Evolutionary conservation across 1,140 invertebrate species (phyloP).

Genomic region (Anagrus nilaparvatae): DNA sequence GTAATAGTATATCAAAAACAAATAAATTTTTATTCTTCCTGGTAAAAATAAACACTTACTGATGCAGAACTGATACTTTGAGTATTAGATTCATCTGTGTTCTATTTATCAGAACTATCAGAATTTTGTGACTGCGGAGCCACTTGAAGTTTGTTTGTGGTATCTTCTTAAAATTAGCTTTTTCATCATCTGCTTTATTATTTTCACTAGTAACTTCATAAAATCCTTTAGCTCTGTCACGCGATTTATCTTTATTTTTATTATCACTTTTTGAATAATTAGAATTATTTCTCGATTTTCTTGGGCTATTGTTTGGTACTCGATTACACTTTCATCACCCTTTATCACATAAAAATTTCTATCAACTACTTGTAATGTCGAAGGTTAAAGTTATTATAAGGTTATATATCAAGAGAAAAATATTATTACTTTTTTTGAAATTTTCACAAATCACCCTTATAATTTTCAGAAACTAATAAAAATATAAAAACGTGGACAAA

Average conservation of each 20-base stretch:
- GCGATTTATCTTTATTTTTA: constrained; percentile 15
- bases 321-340: constrained; percentile 44
- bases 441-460: no score
- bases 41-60: constrained; percentile 15
- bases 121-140: constrained; percentile 24
- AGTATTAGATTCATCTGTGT: constrained; percentile 37
- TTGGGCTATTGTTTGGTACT: constrained; percentile 35
- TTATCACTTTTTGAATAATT: constrained; percentile 20
- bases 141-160: constrained; percentile 21
- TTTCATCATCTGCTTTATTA: constrained; percentile 18
- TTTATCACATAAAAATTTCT: constrained; percentile 57
- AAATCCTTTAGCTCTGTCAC: constrained; percentile 16
- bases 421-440: no score
- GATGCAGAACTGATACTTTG: constrained; percentile 35
- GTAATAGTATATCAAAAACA: constrained; percentile 3
- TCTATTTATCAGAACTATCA: constrained; percentile 39
- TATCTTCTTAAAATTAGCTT: constrained; percentile 16
- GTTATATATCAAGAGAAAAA: no score
- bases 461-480: no score
- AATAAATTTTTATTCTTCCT: not conserved
- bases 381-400: no score
- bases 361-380: constrained; percentile 79
- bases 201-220: constrained; percentile 18
- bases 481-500: no score
- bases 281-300: constrained; percentile 24